These are phyloP conservation scores for Onchidella celtica DNA, from an alignment of 2,888 invertebrate species.

Conservation along the genomic window DNA sequence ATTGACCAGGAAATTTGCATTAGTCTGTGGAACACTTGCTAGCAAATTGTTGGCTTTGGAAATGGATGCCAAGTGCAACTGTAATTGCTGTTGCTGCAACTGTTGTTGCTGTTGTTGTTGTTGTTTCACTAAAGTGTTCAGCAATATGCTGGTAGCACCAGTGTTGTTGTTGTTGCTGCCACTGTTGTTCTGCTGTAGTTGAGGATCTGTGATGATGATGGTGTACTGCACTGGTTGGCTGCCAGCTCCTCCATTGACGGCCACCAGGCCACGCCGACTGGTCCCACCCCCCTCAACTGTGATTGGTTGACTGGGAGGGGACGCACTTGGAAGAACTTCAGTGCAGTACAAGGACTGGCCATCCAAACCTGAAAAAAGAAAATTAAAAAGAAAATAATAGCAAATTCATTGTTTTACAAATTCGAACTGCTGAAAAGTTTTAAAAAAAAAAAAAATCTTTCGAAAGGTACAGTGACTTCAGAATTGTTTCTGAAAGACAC, in stretches of 20 bases:
- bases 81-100: constrained; percentile 37
- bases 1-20: background rate
- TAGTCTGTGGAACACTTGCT: background rate
- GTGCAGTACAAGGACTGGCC: constrained; percentile 51
- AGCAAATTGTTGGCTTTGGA: background rate
- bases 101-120: constrained; percentile 48
- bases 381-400: background rate
- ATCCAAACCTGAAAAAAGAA: constrained; percentile 42
- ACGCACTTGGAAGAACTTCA: constrained; percentile 47
- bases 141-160: constrained; percentile 27
- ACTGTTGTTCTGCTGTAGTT: constrained; percentile 31
- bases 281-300: constrained; percentile 34
- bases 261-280: constrained; percentile 48
- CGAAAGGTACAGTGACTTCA: no score
- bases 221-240: constrained; percentile 43
- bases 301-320: constrained; percentile 38
- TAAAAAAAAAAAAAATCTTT: no score
- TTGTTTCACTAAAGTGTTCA: constrained; percentile 36
- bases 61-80: background rate
- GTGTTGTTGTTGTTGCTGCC: constrained; percentile 5
- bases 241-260: constrained; percentile 38
- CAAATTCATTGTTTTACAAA: no score
- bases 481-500: no score
- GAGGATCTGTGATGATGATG: constrained; percentile 41
- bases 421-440: background rate